Base-by-base conservation (phyloP, 2,888 invertebrate species). In the Blera fallax region DNA sequence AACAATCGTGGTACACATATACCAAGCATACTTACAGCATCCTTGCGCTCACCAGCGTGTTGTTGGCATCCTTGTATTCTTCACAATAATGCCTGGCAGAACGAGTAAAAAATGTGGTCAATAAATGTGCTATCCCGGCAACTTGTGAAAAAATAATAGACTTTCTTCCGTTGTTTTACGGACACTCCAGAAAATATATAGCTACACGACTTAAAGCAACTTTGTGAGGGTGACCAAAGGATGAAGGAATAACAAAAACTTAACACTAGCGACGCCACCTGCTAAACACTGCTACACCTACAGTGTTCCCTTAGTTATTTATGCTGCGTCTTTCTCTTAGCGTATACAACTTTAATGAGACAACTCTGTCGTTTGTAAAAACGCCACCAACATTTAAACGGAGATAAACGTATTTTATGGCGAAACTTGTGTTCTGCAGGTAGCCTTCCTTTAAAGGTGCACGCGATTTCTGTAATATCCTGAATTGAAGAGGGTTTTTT, bases 321-420 rank as follows among this genome's bases (percentile, higher is more conserved):
- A 83, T 83, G 34, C 67, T 60, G 72, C 54, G 45, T 64, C 72
- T 27, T 72, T 77, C 72, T 60, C 43, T 43, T 7, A 8, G 45
- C 37, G 24, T 67, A 62, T 83, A 67, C 64, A 78, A 73, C 45
- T 62, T 83, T 83, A 78, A 83, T 83, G 78, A 83, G 67, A 73
- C 60, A 60, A 40, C 60, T 45, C 34, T 48, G 48, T 69, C 50
- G 50, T 40, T 77, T 72, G 34, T 37, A 21, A 67, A 40, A 73
- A 67, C 62, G 16, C 72, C 32, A 24, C 37, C 34, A 11, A 60
- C 37, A 54, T 60, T 82, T 62, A 50, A 48, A 40, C n/a, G n/a
- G 4, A 40, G 8, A 48, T 45, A 60, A 72, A 67, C n/a, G 43
- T 54, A n/a, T 56, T 79, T 79, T 64, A 74, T 37, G 54, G 48